phyloP scores from a whole-genome alignment of 2,888 invertebrate genomes.

The Ditula angustiorana region DNA sequence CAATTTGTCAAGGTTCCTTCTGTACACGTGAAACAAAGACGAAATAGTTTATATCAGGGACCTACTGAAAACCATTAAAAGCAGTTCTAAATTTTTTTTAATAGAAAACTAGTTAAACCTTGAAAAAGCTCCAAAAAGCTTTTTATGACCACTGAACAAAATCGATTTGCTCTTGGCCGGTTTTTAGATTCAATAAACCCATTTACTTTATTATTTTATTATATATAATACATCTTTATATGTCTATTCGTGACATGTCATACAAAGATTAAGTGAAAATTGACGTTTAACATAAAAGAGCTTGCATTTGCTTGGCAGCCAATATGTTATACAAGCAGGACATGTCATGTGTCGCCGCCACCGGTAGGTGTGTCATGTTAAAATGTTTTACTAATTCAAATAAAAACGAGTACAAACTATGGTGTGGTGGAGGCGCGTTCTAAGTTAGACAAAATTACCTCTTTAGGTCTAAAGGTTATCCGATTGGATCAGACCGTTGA shows the following conservation, averaged over 20 bases:
- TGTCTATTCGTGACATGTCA: not conserved
- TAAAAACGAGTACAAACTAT: no score
- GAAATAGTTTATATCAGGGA: no score
- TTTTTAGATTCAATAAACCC: no score
- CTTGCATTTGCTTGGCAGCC: not conserved
- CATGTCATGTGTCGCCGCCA: not conserved
- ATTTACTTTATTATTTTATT: no score
- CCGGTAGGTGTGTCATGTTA: slow-evolving; percentile 10
- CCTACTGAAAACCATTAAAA: no score
- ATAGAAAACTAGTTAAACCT: no score
- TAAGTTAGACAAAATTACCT: not conserved
- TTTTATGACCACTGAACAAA: no score
- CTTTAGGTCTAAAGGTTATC: not conserved
- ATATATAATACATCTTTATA: not conserved
- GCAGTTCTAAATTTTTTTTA: no score
- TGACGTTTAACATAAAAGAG: not conserved
- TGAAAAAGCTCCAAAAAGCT: no score
- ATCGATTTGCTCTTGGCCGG: no score
- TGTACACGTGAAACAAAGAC: no score
- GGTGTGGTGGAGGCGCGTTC: not conserved
- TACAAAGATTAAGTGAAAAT: not conserved
- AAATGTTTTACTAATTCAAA: not conserved
- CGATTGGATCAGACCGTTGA: not conserved
- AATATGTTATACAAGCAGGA: slow-evolving; percentile 5
- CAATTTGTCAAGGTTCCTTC: no score